phyloP scores from a whole-genome alignment of 2,113 vertebrate genomes.

The Phrynosoma platyrhinos region DNA sequence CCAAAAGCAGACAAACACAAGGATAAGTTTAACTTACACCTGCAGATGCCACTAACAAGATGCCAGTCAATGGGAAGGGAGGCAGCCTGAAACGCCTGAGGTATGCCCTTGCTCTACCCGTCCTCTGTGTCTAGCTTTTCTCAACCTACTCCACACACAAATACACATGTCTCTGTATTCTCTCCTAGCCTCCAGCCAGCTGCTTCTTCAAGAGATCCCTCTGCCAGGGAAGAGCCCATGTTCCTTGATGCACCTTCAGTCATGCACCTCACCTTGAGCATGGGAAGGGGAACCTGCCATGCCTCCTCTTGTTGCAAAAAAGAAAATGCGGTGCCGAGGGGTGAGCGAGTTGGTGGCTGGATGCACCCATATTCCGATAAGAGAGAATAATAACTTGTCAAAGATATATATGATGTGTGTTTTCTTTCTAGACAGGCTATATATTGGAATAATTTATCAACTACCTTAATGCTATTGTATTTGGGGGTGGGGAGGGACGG shows the following conservation, averaged over 20 bases:
- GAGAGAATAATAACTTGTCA: constrained; percentile 87
- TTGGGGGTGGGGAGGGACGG: constrained; percentile 50
- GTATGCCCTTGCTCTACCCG: neutral
- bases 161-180: neutral
- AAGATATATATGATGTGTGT: constrained; percentile 84
- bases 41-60: too few species aligned
- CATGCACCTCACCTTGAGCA: neutral
- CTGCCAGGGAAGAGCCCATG: neutral
- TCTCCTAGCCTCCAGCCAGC: neutral
- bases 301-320: rapidly evolving
- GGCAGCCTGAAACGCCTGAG: neutral
- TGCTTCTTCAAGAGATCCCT: neutral
- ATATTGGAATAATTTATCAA: constrained; percentile 85
- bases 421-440: constrained; percentile 78
- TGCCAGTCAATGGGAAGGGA: too few species aligned
- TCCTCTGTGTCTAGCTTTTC: too few species aligned
- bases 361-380: constrained; percentile 81
- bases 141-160: too few species aligned
- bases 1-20: too few species aligned
- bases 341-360: constrained; percentile 69
- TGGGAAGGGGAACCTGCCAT: rapidly evolving
- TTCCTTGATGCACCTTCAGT: too few species aligned
- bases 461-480: constrained; percentile 58
- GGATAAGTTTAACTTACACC: neutral
- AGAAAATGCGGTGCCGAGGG: neutral